Conservation (phyloP, 2,113 vertebrate species). For the Gnathonemus echidnorhynchus region DNA sequence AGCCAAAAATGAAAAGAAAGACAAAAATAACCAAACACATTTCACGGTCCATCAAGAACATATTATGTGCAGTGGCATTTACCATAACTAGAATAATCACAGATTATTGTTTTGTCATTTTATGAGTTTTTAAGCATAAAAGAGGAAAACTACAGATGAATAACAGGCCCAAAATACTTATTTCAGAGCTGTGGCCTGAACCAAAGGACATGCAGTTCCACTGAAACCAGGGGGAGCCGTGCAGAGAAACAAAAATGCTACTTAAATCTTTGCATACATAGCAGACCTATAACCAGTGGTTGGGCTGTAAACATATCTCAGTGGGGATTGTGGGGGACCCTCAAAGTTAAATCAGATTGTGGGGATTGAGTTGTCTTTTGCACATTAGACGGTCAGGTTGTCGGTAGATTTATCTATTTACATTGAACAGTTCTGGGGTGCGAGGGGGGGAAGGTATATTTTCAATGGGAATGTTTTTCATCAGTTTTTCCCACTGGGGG, state of each 20-base stretch:
- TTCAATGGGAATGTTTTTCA: neutral
- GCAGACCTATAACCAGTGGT: neutral
- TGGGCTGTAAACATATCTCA: neutral
- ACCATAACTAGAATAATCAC: neutral
- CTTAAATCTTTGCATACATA: neutral
- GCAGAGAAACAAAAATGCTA: neutral
- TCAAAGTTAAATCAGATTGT: neutral
- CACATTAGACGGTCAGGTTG: neutral
- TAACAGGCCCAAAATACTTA: neutral
- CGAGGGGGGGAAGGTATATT: neutral
- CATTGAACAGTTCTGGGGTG: neutral
- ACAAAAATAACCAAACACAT: neutral
- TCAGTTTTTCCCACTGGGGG: neutral
- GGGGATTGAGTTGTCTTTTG: neutral
- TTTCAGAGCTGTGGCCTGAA: neutral
- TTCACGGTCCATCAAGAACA: neutral
- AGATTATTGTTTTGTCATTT: neutral
- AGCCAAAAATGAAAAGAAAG: neutral
- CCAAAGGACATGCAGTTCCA: neutral
- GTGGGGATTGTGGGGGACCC: neutral
- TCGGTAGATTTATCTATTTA: neutral
- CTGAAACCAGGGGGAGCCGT: neutral
- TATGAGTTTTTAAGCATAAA: neutral
- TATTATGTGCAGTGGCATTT: neutral
- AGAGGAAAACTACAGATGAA: neutral